phyloP scores from a whole-genome alignment of 2,113 vertebrate species.

The Seriola rivoliana region DNA sequence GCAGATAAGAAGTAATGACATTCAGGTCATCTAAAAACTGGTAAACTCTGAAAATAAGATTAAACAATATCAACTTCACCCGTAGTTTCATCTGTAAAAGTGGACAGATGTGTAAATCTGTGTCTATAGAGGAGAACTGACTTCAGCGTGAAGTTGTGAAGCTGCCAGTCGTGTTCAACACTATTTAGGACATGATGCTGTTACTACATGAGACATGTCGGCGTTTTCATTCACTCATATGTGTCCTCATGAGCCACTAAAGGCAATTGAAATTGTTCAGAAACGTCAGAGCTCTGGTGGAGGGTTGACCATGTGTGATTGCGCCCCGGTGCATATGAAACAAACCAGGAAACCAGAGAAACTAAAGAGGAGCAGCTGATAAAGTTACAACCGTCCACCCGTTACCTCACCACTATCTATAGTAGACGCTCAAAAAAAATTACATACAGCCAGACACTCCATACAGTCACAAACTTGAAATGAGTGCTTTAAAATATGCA shows the following conservation, averaged over 20 bases:
- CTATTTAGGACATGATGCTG: neutral
- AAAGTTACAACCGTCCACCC: neutral
- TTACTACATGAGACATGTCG: neutral
- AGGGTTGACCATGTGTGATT: neutral
- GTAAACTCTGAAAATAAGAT: neutral
- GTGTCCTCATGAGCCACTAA: neutral
- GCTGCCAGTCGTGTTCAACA: neutral
- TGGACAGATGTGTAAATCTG: neutral
- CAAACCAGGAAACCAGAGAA: constrained; percentile 21
- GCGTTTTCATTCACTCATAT: neutral
- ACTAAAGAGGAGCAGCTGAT: constrained; percentile 2
- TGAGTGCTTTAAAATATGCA: constrained; percentile 26
- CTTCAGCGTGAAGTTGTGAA: neutral
- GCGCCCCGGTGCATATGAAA: constrained; percentile 2
- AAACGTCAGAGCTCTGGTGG: neutral
- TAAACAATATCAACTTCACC: neutral
- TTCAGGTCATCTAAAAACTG: neutral
- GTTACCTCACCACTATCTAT: neutral
- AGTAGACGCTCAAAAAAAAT: neutral
- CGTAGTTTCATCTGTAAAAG: neutral
- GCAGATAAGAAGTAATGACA: neutral
- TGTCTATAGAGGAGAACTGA: neutral
- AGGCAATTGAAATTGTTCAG: constrained; percentile 2
- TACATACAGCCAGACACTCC: neutral
- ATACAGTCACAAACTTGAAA: constrained; percentile 23